A percentile compares a stretch with the other conserved stretches of the same genome.
Evolutionary conservation across 1,140 invertebrate species (phyloP).

Genomic region (Drosophila bocki): DNA sequence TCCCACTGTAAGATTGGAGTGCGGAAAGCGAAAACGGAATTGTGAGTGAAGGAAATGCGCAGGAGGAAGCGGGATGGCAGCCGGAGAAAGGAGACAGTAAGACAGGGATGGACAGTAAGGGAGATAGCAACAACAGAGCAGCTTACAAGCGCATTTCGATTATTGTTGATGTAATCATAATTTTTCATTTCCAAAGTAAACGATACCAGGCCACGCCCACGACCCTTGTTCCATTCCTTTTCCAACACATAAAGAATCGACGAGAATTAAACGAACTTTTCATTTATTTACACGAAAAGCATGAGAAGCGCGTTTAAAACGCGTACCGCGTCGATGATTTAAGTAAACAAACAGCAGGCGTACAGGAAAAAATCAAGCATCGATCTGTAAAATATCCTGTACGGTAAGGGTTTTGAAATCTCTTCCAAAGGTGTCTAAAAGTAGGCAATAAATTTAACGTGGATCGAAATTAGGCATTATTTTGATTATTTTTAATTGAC

Average conservation of each 20-base stretch:
- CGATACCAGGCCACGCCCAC: slow-evolving; percentile 55
- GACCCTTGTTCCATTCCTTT: not conserved
- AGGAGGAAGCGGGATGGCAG: slow-evolving; percentile 5
- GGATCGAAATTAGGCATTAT: too few species aligned
- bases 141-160: slow-evolving; percentile 83
- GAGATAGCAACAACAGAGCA: slow-evolving; percentile 43
- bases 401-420: too few species aligned
- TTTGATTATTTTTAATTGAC: too few species aligned
- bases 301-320: slow-evolving; percentile 71
- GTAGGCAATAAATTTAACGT: too few species aligned
- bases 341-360: slow-evolving; percentile 66
- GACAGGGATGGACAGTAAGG: slow-evolving; percentile 8
- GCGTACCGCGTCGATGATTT: slow-evolving; percentile 73
- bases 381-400: slow-evolving; percentile 1
- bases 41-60: slow-evolving; percentile 27
- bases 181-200: slow-evolving; percentile 84
- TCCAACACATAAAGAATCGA: slow-evolving; percentile 66
- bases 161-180: slow-evolving; percentile 84
- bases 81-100: slow-evolving; percentile 11
- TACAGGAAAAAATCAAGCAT: not conserved
- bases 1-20: slow-evolving; percentile 21
- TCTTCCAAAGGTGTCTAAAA: too few species aligned
- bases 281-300: slow-evolving; percentile 79
- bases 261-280: slow-evolving; percentile 80
- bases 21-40: slow-evolving; percentile 41